phyloP scores from a whole-genome alignment of 92 coral and sea anemone species.

The Anthopleura xanthogrammica region DNA sequence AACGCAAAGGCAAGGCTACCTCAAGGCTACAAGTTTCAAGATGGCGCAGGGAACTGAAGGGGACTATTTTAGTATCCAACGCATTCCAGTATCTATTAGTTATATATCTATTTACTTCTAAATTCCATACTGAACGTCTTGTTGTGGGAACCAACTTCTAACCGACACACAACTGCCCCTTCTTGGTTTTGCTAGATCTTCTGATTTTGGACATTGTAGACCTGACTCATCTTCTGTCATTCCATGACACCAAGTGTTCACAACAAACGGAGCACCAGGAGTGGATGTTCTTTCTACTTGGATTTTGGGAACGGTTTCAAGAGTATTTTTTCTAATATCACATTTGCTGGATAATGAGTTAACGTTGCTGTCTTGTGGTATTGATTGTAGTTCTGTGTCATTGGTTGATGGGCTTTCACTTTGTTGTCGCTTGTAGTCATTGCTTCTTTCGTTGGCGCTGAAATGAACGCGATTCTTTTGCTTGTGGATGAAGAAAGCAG shows the following conservation, averaged over 20 bases:
- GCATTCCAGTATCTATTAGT: too few species aligned
- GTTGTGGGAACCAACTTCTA: slow-evolving; percentile 31
- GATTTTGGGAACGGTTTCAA: neutral
- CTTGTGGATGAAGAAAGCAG: neutral
- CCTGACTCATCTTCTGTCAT: neutral
- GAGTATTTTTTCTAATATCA: neutral
- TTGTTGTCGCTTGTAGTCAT: neutral
- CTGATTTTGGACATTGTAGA: neutral
- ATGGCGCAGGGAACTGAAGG: too few species aligned
- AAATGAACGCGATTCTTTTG: neutral
- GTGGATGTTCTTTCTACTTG: neutral
- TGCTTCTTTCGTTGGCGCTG: neutral
- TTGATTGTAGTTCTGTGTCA: slow-evolving; percentile 3
- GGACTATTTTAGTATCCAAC: too few species aligned
- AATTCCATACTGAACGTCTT: slow-evolving; percentile 21
- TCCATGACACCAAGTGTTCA: neutral
- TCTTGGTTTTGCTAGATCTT: neutral
- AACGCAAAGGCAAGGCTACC: too few species aligned
- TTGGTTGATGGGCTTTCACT: slow-evolving; percentile 4
- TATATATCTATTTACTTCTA: neutral
- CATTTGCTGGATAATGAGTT: neutral
- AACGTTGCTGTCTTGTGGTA: neutral
- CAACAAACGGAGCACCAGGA: neutral
- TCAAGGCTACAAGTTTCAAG: too few species aligned
- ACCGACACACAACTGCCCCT: slow-evolving; percentile 6